Evolutionary conservation across 2,113 vertebrate genomes (phyloP).

Genomic region (Pardalotus punctatus): DNA sequence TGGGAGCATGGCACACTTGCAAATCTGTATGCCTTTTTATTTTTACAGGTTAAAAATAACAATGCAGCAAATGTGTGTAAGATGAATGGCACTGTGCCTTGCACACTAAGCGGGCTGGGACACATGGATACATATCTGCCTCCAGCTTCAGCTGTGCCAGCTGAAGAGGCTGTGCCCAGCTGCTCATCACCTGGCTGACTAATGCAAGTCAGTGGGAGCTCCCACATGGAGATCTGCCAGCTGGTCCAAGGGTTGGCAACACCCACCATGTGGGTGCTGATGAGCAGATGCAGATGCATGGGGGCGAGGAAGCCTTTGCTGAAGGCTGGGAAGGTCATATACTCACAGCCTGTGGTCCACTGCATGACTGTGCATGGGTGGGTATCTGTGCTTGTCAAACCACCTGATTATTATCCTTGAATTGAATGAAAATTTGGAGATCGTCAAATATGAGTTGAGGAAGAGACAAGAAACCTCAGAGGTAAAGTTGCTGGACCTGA

Average conservation of each 20-base stretch:
- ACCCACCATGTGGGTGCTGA: not conserved
- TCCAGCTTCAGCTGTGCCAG: not conserved
- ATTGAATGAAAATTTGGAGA: not conserved
- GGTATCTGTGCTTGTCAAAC: not conserved
- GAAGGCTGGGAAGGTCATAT: not conserved
- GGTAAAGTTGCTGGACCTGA: not conserved
- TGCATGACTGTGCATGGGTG: not conserved
- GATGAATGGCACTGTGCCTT: not conserved
- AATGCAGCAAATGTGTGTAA: not conserved
- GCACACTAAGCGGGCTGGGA: not conserved
- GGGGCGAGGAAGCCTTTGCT: not conserved
- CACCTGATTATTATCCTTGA: not conserved
- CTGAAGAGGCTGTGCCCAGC: not conserved
- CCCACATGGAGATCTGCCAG: not conserved
- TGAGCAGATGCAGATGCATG: not conserved
- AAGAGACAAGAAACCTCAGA: not conserved
- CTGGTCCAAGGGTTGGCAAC: not conserved
- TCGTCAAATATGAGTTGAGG: not conserved
- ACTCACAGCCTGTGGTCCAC: not conserved
- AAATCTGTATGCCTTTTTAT: not conserved
- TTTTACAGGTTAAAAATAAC: not conserved
- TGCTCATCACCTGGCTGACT: not conserved
- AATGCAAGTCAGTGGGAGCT: not conserved
- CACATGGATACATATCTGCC: not conserved
- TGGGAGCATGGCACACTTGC: not conserved